Evolutionary conservation across 1,140 invertebrate genomes (phyloP).

Genomic region (Pollicipes pollicipes): DNA sequence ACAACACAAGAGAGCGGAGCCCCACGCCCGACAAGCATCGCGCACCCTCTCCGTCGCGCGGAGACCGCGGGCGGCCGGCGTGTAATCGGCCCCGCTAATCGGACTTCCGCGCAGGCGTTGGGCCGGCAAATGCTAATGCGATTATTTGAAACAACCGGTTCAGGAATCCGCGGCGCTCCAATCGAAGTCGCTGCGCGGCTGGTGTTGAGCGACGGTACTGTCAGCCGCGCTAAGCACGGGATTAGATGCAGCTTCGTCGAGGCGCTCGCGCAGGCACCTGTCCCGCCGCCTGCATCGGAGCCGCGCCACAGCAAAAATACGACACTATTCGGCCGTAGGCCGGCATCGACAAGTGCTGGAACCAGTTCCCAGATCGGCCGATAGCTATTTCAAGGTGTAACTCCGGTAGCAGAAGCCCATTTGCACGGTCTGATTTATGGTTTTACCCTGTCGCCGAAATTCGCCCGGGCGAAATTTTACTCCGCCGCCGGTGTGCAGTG

Average conservation of each 20-base stretch:
- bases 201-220: too few species aligned
- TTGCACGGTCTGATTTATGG: not conserved
- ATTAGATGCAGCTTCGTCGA: too few species aligned
- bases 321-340: too few species aligned
- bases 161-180: not conserved
- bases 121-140: not conserved
- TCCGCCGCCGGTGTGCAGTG: not conserved
- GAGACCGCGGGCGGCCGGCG: too few species aligned
- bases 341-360: not conserved
- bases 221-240: too few species aligned
- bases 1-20: too few species aligned
- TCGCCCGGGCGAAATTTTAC: not conserved
- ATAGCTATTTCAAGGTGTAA: slow-evolving; percentile 2
- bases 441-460: not conserved
- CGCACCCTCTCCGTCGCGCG: too few species aligned
- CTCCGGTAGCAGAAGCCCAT: not conserved
- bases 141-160: not conserved
- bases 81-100: too few species aligned
- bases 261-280: too few species aligned
- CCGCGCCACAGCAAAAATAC: not conserved
- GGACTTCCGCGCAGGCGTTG: not conserved
- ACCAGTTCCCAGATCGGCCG: not conserved
- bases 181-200: too few species aligned
- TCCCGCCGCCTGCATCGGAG: too few species aligned
- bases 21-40: too few species aligned